Conservation (phyloP, 2,797 vertebrate genomes). For the Anas acuta region DNA sequence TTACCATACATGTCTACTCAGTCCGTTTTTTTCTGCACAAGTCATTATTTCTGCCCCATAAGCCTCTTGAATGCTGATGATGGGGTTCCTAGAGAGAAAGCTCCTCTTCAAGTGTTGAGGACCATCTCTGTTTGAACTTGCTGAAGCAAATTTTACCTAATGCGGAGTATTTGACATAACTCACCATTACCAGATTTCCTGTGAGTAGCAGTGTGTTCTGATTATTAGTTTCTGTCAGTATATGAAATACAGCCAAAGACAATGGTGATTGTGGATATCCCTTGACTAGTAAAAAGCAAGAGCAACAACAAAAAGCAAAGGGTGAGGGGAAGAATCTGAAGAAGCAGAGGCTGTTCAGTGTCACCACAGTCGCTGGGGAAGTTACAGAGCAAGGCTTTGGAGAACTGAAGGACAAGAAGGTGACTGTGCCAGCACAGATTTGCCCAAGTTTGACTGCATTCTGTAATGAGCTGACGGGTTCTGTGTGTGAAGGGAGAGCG, state of each 20-base stretch:
- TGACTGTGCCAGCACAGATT: not conserved
- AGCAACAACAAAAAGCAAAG: not conserved
- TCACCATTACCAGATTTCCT: not conserved
- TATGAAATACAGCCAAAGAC: not conserved
- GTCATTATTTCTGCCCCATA: not conserved
- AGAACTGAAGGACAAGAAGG: not conserved
- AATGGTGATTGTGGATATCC: not conserved
- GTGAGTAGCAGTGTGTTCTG: not conserved
- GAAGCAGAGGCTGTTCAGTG: not conserved
- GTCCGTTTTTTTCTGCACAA: not conserved
- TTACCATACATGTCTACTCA: not conserved
- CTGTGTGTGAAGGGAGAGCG: not conserved
- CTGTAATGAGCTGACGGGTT: not conserved
- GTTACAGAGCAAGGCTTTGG: not conserved
- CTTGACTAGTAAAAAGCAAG: not conserved
- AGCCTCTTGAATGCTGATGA: not conserved
- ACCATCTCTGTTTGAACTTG: not conserved
- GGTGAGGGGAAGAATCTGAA: not conserved
- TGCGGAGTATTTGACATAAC: not conserved
- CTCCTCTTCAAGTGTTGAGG: not conserved
- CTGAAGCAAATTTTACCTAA: fast-evolving
- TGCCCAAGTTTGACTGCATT: not conserved
- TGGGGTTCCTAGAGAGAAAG: not conserved
- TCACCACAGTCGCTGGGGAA: not conserved
- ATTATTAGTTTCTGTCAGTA: not conserved